Evolutionary conservation across 2,113 vertebrate species (phyloP), one percentile per base, ranked within the genome.

Genomic region (Calyptomena viridis): DNA sequence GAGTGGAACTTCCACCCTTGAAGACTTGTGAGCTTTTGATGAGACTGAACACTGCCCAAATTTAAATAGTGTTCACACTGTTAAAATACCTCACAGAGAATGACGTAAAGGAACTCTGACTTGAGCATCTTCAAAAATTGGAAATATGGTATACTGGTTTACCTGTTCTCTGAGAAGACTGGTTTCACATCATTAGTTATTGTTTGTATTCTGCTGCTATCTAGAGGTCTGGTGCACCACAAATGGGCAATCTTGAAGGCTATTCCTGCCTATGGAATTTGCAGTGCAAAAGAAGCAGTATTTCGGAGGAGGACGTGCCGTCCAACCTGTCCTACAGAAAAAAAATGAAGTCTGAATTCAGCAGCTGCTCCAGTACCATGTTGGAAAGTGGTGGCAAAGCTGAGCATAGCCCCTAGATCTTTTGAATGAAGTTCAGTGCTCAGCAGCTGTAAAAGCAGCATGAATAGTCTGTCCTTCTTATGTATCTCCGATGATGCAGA

Each of bases 131-230:
- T 87, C 25, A 80, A 58, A 94, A 87, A 52, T 4, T 60, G 67
- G 11, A 85, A 82, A 42, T 68, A 74, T 31, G 39, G 25, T 21
- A 5, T 75, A 18, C 31, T 64, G 1, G 4, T 68, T 71, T 44
- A 68, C 44, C 21, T 75, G 42, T 66, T 87, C 55, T 52, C 17
- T 88, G 19, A 52, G 49, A 77, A 80, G 55, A 20, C 53, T 55
- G 56, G 30, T 60, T 81, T 94, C 68, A 68, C 64, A 56, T 94
- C 33, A 30, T 66, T 84, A 53, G 35, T 95, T 94, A 84, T 91
- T 82, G 52, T 86, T 90, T 93, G 93, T 88, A 84, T 95, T 91
- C 67, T 95, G 64, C 87, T 95, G 92, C 94, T 96, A 71, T 96
- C 85, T 93, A 49, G 85, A 84, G 76, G 82, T 90, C 50, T 84